These are phyloP conservation scores for Cyclargus thomasi DNA, from an alignment of 1,140 invertebrate species.

Conservation along the genomic window DNA sequence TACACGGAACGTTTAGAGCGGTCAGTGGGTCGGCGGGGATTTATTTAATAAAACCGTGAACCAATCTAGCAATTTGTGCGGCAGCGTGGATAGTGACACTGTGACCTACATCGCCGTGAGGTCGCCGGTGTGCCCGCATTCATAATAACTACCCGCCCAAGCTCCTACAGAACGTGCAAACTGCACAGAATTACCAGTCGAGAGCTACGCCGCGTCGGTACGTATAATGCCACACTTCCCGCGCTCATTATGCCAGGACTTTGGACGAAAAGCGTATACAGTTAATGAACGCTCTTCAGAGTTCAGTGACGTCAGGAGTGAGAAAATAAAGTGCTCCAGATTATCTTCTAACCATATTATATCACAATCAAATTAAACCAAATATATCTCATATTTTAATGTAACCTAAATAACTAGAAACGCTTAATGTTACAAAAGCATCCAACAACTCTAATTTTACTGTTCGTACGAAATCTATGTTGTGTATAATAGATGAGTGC, in stretches of 20 bases:
- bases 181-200: not conserved
- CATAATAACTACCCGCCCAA: constrained; percentile 26
- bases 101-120: constrained; percentile 55
- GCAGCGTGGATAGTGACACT: constrained; percentile 34
- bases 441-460: not conserved
- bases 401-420: not conserved
- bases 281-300: too few species aligned
- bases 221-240: not conserved
- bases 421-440: not conserved
- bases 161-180: constrained; percentile 28
- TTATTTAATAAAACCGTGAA: constrained; percentile 12
- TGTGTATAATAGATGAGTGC: not conserved
- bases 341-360: too few species aligned
- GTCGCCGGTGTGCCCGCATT: constrained; percentile 39
- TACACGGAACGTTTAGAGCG: not conserved
- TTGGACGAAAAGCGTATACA: not conserved
- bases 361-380: too few species aligned
- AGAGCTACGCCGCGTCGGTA: not conserved
- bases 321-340: too few species aligned
- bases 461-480: not conserved
- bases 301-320: too few species aligned
- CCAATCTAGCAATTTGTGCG: constrained; percentile 13
- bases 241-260: not conserved
- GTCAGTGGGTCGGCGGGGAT: not conserved
- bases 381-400: too few species aligned